These are phyloP conservation scores for Melanerpes formicivorus DNA, from an alignment of 2,113 vertebrate species.

Conservation along the genomic window DNA sequence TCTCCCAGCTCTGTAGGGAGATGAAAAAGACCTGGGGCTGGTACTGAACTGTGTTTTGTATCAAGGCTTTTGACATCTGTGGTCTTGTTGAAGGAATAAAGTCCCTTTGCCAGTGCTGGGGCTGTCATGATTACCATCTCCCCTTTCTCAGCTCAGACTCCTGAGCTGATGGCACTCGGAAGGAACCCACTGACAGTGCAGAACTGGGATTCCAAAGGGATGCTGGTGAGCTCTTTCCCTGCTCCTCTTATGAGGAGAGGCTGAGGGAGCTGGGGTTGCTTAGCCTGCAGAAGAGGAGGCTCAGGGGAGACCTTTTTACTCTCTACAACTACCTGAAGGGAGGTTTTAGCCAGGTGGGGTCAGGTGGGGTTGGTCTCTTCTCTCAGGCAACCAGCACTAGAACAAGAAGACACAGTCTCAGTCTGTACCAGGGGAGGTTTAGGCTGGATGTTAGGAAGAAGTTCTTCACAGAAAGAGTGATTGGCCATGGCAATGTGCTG, in stretches of 20 bases:
- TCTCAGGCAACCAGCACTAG: too few relatives aligned
- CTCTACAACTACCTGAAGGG: too few relatives aligned
- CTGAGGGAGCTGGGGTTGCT: too few relatives aligned
- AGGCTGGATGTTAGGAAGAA: too few relatives aligned
- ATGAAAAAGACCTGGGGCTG: not conserved
- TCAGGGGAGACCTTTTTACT: too few relatives aligned
- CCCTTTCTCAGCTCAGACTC: not conserved
- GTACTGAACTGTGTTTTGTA: not conserved
- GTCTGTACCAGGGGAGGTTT: too few relatives aligned
- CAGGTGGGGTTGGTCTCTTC: too few relatives aligned
- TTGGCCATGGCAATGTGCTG: too few relatives aligned
- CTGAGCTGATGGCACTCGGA: not conserved
- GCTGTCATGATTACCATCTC: rapidly evolving
- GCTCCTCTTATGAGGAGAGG: not conserved
- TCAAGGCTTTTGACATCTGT: not conserved
- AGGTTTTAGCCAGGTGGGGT: too few relatives aligned
- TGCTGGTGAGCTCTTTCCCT: rapidly evolving
- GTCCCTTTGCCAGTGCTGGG: not conserved
- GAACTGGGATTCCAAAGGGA: not conserved
- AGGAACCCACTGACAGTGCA: not conserved
- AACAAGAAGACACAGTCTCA: too few relatives aligned
- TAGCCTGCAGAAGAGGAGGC: too few relatives aligned
- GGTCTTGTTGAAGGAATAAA: not conserved
- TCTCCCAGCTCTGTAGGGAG: not conserved
- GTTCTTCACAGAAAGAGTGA: too few relatives aligned